Evolutionary conservation across 2,888 invertebrate genomes (phyloP), one percentile per base, ranked within the genome.

Genomic region (Melieria crassipennis): DNA sequence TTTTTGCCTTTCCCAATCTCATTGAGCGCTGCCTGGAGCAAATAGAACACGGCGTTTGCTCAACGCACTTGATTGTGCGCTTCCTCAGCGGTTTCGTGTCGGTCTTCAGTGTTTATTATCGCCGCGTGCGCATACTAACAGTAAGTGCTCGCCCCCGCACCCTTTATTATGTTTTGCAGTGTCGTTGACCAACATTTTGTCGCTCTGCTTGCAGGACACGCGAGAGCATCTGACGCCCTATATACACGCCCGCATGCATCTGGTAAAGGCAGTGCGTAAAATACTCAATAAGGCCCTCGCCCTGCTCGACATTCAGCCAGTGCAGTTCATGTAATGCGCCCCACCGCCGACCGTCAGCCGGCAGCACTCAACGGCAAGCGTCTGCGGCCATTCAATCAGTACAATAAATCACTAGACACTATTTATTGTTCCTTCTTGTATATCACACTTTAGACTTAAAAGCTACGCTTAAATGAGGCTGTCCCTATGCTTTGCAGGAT

Each of bases 81-180:
- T 93, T 90, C 82, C 86, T 94, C 7, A 89, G 89, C 72, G 88
- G 88, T 7, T 87, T 94, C 83, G 91, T 91, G 42, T 88, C 90
- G 56, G 82, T 89, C 7, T 91, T 94, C 80, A 94, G 94, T 83
- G 89, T 91, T 68, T 95, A 94, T 81, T 95, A 95, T 81, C 89
- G 92, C 75, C 89, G 90, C 81, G 89, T 90, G 50, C 89, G 91
- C 78, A 90, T 95, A 80, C 86, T 94, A 74, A 90, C 90, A 76
- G 93, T 93, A 87, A 88, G 90, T 87, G n/a, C 7, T 30, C 13
- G 7, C 5, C n/a, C 16, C 58, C 60, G 3, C 11, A 50, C 2
- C 7, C 50, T 45, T 62, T 42, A 1, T 30, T 30, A 30, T 30
- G 30, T 30, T 30, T 30, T 3, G 30, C 30, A 30, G 30, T 30